phyloP scores from a whole-genome alignment of 2,888 invertebrate genomes.

The Drosophila monieri region DNA sequence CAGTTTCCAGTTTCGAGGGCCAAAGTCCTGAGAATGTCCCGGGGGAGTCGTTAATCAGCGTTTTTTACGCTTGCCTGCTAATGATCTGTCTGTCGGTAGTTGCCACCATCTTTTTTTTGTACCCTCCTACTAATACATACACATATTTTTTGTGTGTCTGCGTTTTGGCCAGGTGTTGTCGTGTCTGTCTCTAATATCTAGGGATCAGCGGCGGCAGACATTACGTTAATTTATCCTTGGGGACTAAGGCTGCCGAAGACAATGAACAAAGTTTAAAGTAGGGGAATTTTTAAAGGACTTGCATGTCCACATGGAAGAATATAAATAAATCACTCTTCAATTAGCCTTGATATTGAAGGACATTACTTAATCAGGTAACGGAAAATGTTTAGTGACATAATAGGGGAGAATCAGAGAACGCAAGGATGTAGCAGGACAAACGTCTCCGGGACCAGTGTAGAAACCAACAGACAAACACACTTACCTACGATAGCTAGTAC shows the following conservation, averaged over 20 bases:
- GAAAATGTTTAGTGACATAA: constrained; percentile 18
- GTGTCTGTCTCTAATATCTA: constrained; percentile 24
- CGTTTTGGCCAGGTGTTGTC: constrained; percentile 29
- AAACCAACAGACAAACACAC: constrained; percentile 1
- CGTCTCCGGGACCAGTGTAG: constrained; percentile 15
- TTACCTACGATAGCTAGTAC: not conserved
- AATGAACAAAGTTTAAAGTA: not conserved
- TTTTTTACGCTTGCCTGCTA: constrained; percentile 78
- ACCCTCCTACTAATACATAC: not conserved
- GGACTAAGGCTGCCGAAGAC: constrained; percentile 3
- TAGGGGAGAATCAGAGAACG: constrained; percentile 10
- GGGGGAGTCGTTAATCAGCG: constrained; percentile 78
- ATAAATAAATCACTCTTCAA: not conserved
- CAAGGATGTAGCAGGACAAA: constrained; percentile 32
- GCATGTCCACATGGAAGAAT: not conserved
- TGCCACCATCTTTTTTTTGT: not conserved
- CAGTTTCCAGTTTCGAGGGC: constrained; percentile 4
- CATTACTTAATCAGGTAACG: not conserved
- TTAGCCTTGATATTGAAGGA: not conserved
- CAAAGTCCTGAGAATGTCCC: constrained; percentile 34
- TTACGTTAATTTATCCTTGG: constrained; percentile 43
- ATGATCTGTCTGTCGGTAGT: constrained; percentile 60
- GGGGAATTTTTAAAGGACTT: not conserved
- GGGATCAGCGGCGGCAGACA: constrained; percentile 20
- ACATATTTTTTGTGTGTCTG: not conserved